Conservation (phyloP, 2,797 vertebrate species). For the Sciurus vulgaris region DNA sequence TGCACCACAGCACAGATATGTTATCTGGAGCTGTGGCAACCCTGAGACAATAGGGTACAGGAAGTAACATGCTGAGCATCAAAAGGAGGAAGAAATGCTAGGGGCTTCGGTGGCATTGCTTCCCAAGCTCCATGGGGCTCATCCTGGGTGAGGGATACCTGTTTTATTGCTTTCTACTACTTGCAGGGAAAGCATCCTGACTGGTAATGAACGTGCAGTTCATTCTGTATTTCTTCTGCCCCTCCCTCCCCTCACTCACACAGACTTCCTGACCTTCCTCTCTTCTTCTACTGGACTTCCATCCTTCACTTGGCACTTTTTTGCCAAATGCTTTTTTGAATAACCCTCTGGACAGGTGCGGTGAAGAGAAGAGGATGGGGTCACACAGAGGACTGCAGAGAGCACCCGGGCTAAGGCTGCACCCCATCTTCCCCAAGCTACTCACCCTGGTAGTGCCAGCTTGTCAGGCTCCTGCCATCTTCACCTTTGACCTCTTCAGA, state of each 20-base stretch:
- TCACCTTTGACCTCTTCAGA: neutral
- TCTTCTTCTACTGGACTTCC: neutral
- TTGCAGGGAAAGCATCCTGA: neutral
- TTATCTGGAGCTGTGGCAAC: neutral
- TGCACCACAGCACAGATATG: fast-evolving
- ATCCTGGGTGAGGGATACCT: neutral
- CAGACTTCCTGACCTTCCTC: neutral
- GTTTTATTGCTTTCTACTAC: neutral
- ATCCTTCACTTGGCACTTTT: neutral
- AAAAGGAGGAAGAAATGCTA: neutral
- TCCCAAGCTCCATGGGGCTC: neutral
- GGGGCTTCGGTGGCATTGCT: neutral
- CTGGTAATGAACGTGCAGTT: neutral
- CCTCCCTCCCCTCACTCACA: neutral
- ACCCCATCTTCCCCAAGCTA: too few species aligned
- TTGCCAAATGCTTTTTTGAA: neutral
- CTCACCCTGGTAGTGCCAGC: neutral
- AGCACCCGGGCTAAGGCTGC: too few species aligned
- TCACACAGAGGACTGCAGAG: fast-evolving
- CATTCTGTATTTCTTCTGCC: neutral
- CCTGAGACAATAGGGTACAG: neutral
- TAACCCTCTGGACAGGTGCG: neutral
- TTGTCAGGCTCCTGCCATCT: fast-evolving
- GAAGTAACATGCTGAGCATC: neutral
- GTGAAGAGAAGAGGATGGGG: neutral